phyloP scores from a whole-genome alignment of 2,113 vertebrate species.

The Empidonax traillii region DNA sequence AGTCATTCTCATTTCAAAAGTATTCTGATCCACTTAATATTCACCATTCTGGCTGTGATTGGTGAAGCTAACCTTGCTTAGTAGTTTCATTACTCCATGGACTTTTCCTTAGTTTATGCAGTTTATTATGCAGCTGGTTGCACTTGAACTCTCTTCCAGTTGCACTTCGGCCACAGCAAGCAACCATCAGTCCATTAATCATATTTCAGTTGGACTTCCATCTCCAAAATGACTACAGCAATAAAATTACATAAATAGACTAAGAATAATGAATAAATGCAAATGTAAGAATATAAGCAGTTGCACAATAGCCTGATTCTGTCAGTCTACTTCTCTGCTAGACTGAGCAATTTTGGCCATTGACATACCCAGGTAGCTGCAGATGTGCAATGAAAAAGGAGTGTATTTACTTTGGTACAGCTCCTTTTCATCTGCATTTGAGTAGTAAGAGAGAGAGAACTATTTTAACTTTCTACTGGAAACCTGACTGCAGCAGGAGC shows the following conservation, averaged over 20 bases:
- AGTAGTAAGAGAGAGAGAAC: neutral
- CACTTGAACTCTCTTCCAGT: neutral
- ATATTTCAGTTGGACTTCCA: neutral
- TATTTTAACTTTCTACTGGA: neutral
- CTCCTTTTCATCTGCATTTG: neutral
- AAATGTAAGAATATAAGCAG: neutral
- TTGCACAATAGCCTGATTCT: neutral
- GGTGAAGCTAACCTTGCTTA: neutral
- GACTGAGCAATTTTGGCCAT: neutral
- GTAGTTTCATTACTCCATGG: neutral
- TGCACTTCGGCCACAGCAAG: neutral
- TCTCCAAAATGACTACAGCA: neutral
- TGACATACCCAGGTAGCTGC: neutral
- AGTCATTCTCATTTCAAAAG: conserved; percentile 1
- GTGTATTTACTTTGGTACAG: neutral
- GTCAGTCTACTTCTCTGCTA: neutral
- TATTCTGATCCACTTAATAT: neutral
- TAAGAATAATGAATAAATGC: neutral
- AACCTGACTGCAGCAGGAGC: neutral
- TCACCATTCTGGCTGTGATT: neutral
- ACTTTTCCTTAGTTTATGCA: neutral
- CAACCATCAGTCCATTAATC: neutral
- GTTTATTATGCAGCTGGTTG: neutral
- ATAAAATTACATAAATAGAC: neutral
- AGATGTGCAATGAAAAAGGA: neutral